Conservation (phyloP, 2,797 vertebrate species). For the Tragelaphus oryx region DNA sequence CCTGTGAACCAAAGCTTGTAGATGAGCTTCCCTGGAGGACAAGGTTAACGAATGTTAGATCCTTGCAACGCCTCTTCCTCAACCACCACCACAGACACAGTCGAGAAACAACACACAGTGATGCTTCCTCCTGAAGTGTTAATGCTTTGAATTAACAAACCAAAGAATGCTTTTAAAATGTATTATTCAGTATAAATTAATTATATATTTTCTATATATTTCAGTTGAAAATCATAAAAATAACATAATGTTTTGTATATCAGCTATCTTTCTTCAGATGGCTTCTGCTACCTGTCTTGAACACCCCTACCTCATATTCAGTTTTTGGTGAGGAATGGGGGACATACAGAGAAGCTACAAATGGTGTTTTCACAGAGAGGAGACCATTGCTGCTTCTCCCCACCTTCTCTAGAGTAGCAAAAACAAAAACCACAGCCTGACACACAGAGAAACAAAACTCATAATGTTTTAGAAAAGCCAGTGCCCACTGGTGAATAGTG, state of each 20-base stretch:
- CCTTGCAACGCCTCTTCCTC: neutral
- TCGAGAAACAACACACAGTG: neutral
- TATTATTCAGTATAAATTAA: neutral
- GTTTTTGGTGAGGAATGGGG: neutral
- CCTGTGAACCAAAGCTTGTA: neutral
- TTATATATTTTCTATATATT: neutral
- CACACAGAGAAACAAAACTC: neutral
- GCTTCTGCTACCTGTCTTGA: neutral
- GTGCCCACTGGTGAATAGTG: too few relatives aligned
- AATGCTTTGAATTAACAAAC: neutral
- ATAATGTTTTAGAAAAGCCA: neutral
- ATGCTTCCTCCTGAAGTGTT: neutral
- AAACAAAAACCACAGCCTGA: neutral
- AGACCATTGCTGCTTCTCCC: neutral
- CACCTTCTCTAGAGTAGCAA: neutral
- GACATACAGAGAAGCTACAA: neutral
- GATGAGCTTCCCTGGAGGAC: neutral
- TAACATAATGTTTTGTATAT: neutral
- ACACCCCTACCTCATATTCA: neutral
- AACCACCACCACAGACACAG: neutral
- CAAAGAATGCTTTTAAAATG: neutral
- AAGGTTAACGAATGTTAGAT: neutral
- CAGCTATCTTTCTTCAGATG: neutral
- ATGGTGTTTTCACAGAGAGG: neutral
- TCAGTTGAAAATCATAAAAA: conserved; percentile 29